These are phyloP conservation scores for Bembecia ichneumoniformis DNA, from an alignment of 2,888 invertebrate genomes.

Conservation along the genomic window DNA sequence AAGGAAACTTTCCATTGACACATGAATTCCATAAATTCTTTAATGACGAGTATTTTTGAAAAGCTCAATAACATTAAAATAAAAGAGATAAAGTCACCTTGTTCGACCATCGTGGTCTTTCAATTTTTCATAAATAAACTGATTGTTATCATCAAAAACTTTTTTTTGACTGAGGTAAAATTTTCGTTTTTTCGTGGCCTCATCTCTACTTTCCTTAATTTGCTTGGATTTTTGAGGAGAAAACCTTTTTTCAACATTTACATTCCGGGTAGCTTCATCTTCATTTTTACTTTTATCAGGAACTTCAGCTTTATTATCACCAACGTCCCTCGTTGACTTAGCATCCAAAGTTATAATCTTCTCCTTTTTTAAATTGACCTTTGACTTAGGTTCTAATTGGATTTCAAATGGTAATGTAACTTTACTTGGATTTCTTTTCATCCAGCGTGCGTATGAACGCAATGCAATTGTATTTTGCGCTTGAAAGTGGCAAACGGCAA, in stretches of 20 bases:
- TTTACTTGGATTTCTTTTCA: constrained; percentile 63
- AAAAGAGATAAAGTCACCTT: constrained; percentile 35
- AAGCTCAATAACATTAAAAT: background rate
- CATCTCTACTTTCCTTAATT: constrained; percentile 37
- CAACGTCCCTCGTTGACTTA: constrained; percentile 17
- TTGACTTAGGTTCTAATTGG: constrained; percentile 43
- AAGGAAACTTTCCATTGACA: background rate
- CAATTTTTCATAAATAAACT: constrained; percentile 74
- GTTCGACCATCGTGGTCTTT: constrained; percentile 74
- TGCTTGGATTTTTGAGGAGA: constrained; percentile 24
- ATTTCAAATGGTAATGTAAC: constrained; percentile 61
- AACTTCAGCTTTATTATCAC: constrained; percentile 4
- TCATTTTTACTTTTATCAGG: background rate
- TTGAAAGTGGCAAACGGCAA: constrained; percentile 16
- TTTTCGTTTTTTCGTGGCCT: constrained; percentile 36
- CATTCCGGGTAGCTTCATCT: background rate
- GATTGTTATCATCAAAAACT: constrained; percentile 66
- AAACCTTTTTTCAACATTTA: constrained; percentile 4
- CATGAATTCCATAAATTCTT: no score
- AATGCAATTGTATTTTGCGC: constrained; percentile 4
- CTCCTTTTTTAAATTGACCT: constrained; percentile 45
- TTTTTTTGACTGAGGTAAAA: constrained; percentile 51
- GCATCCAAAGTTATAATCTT: constrained; percentile 47
- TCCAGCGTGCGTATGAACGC: constrained; percentile 60
- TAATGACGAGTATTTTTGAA: no score